Percentiles rank a stretch among this genome's conserved stretches.
phyloP scores from a whole-genome alignment of 1,140 invertebrate species.

The Maconellicoccus hirsutus region DNA sequence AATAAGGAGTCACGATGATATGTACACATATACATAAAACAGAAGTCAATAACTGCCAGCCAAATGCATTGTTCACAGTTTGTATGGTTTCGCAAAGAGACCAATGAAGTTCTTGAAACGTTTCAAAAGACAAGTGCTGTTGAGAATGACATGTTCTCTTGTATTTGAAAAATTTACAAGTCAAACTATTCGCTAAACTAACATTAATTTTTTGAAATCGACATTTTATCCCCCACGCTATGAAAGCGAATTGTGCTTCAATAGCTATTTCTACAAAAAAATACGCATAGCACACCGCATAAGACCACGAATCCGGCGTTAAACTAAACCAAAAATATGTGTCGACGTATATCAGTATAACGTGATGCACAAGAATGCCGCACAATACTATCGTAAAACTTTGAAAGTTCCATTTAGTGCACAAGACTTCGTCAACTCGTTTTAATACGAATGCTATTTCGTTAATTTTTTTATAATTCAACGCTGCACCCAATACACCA shows the following conservation, averaged over 20 bases:
- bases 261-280: constrained; percentile 13
- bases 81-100: constrained; percentile 27
- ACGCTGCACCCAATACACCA: not conserved
- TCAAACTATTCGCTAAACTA: not conserved
- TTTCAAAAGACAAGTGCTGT: not conserved
- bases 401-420: not conserved
- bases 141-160: not conserved
- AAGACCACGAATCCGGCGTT: constrained; percentile 13
- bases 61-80: constrained; percentile 27
- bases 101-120: constrained; percentile 27
- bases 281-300: constrained; percentile 22
- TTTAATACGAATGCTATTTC: constrained; percentile 3
- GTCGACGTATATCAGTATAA: constrained; percentile 14
- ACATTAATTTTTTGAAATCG: constrained; percentile 22
- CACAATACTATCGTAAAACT: not conserved
- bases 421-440: not conserved
- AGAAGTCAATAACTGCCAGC: constrained; percentile 25
- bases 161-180: not conserved
- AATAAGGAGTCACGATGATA: constrained; percentile 28
- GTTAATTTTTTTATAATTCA: not conserved
- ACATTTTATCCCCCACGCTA: constrained; percentile 17
- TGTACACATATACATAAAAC: constrained; percentile 28
- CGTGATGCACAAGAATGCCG: not conserved
- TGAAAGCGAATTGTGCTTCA: constrained; percentile 22
- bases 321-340: constrained; percentile 23